Conservation (phyloP, 2,888 invertebrate genomes). For the Lasioglossum villosulum region DNA sequence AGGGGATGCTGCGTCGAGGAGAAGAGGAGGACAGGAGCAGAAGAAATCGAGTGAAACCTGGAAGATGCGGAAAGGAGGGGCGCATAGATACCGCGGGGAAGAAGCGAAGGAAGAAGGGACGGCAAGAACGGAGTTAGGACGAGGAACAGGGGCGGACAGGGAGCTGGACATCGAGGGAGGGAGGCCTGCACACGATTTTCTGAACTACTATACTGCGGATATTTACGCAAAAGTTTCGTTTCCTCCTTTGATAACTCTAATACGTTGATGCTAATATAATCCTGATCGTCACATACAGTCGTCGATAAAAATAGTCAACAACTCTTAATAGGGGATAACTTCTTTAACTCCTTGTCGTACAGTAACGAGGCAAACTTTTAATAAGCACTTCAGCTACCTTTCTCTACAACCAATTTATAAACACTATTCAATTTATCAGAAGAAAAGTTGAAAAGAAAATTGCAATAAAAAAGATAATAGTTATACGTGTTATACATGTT, state of each 20-base stretch:
- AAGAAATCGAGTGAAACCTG: slow-evolving; percentile 52
- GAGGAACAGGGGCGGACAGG: slow-evolving; percentile 40
- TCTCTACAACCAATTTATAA: no score
- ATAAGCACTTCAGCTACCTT: no score
- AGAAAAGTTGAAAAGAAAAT: no score
- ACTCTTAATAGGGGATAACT: no score
- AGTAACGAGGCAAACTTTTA: no score
- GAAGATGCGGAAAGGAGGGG: slow-evolving; percentile 6
- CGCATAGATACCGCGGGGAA: slow-evolving; percentile 22
- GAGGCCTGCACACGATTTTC: slow-evolving; percentile 26
- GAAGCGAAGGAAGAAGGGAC: slow-evolving; percentile 47
- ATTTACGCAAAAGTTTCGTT: not conserved
- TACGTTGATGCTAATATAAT: no score
- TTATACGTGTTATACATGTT: no score
- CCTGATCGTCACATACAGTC: no score
- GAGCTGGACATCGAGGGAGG: slow-evolving; percentile 22
- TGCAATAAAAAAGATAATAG: no score
- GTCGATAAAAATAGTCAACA: no score
- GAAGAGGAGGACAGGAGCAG: not conserved
- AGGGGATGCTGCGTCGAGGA: not conserved
- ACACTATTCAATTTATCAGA: no score
- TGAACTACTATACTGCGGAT: slow-evolving; percentile 7
- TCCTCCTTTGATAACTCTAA: not conserved
- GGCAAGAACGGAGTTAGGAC: slow-evolving; percentile 43
- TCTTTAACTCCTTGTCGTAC: no score